Base-by-base conservation (phyloP, 1,140 invertebrate genomes). In the Teleogryllus occipitalis region DNA sequence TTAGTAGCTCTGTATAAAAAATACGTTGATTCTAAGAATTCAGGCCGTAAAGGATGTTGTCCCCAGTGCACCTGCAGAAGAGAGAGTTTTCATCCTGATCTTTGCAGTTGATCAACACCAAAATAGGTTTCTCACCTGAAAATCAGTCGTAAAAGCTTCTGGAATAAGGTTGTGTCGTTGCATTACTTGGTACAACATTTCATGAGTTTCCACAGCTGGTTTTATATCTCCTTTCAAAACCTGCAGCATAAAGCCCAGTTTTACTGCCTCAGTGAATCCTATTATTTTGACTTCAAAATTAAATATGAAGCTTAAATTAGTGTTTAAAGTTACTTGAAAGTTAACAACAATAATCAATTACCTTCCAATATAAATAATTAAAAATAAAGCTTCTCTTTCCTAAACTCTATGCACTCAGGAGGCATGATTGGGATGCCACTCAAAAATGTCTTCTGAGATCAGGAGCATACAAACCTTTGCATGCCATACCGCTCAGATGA, bases 11-110 rank as follows among this genome's bases (percentile, higher is more conserved):
- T 90, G 86, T 98, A 97, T 8, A 99, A 87, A 84, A 99, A 98
- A 85, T 99, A 99, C 0, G 98, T 99, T 0, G 97, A 98, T 87
- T 99, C 98, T 39, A 99, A 88, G 87, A 99, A 99, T 87, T 99
- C 98, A 8, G 98, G 98, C 78, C 98, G 90, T 6, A 99, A 87
- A 8, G 97, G 97, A 89, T 99, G 97, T 85, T 99, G 97, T 15
- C 95, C 97, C 98, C 98, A 99, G 84, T 99, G 96, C 0, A 99
- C 96, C 90, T 95, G 87, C 80, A 46, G 18, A 84, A 78, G 79
- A 81, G 49, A 76, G 75, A 65, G 18, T 65, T 10, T 65, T 14
- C 18, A 14, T 65, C 54, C 10, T 65, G 18, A 65, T 65, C 54
- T 14, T 65, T 10, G 3, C 54, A 10, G 54, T 10, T 14, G 18